Evolutionary conservation across 2,113 vertebrate genomes (phyloP), one percentile per base, ranked within the genome.

Genomic region (Pseudorectes ferrugineus): DNA sequence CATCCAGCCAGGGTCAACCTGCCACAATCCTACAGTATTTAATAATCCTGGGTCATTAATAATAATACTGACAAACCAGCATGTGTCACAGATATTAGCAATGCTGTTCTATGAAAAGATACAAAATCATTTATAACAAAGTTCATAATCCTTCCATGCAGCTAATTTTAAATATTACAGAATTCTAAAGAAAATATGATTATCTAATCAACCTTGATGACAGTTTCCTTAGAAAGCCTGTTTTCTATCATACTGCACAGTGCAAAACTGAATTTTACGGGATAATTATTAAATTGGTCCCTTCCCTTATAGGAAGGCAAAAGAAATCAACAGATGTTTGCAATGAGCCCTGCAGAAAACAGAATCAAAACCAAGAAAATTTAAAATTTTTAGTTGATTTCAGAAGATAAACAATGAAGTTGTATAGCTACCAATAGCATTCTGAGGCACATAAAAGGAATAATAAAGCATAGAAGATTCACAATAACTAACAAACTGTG

Each of bases 271-370:
- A 85, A 75, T 87, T 93, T 81, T 51, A 59, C 46, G 57, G 85
- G 52, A 62, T 87, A 91, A 91, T 91, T 87, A 80, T 84, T 89
- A 93, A 93, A 96, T 55, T 52, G 45, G 61, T 75, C 74, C n/a
- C 74, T 95, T 95, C 61, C 85, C 62, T 68, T 67, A 42, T 35
- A 85, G 70, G 68, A 92, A 92, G 43, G 80, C 73, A 91, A 84
- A 90, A 74, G 51, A 67, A 92, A 79, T 51, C 66, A 89, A 78
- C 65, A 87, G 61, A 94, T 23, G 58, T 42, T 87, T 78, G 33
- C 52, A 74, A 63, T 38, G 23, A 68, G 31, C 48, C 36, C 13
- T 82, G 70, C 22, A 82, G 52, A 85, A 76, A 70, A 40, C 14
- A 71, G 57, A 55, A 78, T 10, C 5, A 11, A 70, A 89, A 89